Base-by-base conservation (phyloP, 2,797 vertebrate species). In the Neosalanx taihuensis region DNA sequence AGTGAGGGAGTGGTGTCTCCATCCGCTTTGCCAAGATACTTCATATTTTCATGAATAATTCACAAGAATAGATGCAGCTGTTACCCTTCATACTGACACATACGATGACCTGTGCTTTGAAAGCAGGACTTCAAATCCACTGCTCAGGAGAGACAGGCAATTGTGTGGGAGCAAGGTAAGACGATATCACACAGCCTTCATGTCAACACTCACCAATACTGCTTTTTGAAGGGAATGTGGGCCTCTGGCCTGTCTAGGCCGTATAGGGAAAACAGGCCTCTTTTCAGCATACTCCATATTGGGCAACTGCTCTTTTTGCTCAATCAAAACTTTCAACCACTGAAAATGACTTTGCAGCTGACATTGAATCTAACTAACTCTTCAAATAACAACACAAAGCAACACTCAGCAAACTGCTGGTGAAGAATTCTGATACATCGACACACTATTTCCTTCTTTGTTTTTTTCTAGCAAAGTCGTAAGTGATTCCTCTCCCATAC, bases 141-240 rank as follows among this genome's bases (percentile, higher is more conserved):
- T 30, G 72, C 67, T 72, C 71, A 70, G 69, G 81, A 84, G 81
- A 84, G 77, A 83, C 68, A 66, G 70, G 81, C 75, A 76, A 81
- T 79, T 79, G 81, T 84, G 77, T 77, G 79, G 79, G 75, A 82
- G 77, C 86, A 81, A 76, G n/a, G 73, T 83, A 87, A 89, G 87
- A 80, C 78, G 79, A 89, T 87, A 85, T 88, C 84, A 83, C 70
- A 73, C 83, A 81, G 86, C 71, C 76, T 76, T 84, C 80, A 81
- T 87, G 87, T 89, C 88, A 90, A 86, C 85, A 86, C 85, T 88
- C 84, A 82, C 70, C 81, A 89, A 89, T 89, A 87, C 75, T 76
- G 76, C 82, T 79, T 86, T 85, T 78, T 84, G 82, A 81, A 82
- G 87, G 84, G 84, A 89, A 89, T 82, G 85, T 74, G 84, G 85